Evolutionary conservation across 2,797 vertebrate genomes (phyloP).

Genomic region (Crenuchus spilurus): DNA sequence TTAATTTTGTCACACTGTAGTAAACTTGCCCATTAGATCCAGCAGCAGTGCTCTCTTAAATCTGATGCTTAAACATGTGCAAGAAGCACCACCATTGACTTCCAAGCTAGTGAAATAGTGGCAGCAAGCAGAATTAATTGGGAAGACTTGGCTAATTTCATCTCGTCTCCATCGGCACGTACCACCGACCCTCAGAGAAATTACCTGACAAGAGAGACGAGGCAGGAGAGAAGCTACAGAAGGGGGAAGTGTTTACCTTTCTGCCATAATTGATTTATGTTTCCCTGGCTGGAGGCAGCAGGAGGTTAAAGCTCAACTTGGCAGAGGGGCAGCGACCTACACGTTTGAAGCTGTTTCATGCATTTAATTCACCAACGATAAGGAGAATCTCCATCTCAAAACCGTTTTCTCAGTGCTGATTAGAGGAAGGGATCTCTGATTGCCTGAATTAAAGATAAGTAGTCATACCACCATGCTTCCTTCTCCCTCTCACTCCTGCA

Average conservation of each 20-base stretch:
- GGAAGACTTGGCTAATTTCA: conserved; percentile 45
- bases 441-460: conserved; percentile 39
- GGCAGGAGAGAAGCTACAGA: conserved; percentile 13
- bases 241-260: conserved; percentile 67
- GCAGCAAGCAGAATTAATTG: conserved; percentile 55
- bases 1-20: conserved; percentile 63
- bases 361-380: conserved; percentile 27
- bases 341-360: conserved; percentile 24
- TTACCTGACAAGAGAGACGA: conserved; percentile 45
- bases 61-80: conserved; percentile 71
- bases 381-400: conserved; percentile 34
- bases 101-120: conserved; percentile 6
- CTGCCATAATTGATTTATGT: conserved; percentile 67
- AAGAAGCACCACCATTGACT: conserved; percentile 18
- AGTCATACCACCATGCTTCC: conserved; percentile 26
- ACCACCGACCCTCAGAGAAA: conserved; percentile 45
- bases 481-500: conserved; percentile 9
- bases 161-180: conserved; percentile 35
- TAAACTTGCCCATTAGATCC: conserved; percentile 65
- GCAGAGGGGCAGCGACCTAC: conserved; percentile 42
- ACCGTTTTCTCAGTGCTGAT: conserved; percentile 19
- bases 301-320: conserved; percentile 48
- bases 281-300: conserved; percentile 29
- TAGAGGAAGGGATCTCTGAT: conserved; percentile 26
- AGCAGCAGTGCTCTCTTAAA: conserved; percentile 70